phyloP scores from a whole-genome alignment of 2,113 vertebrate genomes.

The Serilophus lunatus region DNA sequence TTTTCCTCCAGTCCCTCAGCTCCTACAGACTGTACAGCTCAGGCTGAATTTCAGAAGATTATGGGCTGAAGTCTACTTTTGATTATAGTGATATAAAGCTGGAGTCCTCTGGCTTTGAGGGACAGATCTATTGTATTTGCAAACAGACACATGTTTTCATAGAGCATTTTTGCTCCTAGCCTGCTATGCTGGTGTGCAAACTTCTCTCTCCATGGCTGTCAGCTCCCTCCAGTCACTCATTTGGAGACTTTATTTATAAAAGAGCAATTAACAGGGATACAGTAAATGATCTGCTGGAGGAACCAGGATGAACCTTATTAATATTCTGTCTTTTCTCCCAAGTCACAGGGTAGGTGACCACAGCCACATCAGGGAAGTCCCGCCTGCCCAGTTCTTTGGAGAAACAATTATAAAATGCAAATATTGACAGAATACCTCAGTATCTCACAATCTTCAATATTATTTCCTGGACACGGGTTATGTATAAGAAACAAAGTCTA shows the following conservation, averaged over 20 bases:
- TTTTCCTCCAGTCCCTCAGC: background rate
- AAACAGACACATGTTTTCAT: background rate
- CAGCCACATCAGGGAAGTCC: background rate
- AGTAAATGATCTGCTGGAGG: background rate
- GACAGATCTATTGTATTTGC: background rate
- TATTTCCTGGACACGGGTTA: background rate
- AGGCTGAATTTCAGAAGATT: conserved; percentile 1
- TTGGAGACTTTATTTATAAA: conserved; percentile 21
- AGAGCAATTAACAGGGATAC: background rate
- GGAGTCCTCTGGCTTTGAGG: conserved; percentile 4
- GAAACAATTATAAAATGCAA: conserved; percentile 66
- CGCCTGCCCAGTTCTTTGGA: background rate
- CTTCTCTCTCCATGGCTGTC: background rate
- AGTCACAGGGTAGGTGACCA: background rate
- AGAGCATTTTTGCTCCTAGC: background rate
- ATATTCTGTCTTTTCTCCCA: conserved; percentile 5
- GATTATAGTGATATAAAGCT: background rate
- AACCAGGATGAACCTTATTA: background rate
- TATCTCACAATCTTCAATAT: conserved; percentile 20
- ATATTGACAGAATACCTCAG: conserved; percentile 35
- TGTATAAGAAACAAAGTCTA: conserved; percentile 11
- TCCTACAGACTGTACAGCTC: background rate
- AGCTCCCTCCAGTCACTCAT: background rate
- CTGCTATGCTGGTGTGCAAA: background rate
- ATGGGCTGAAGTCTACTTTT: background rate